Conservation (phyloP, 2,888 invertebrate genomes). For the Tetheella fluctuosa region DNA sequence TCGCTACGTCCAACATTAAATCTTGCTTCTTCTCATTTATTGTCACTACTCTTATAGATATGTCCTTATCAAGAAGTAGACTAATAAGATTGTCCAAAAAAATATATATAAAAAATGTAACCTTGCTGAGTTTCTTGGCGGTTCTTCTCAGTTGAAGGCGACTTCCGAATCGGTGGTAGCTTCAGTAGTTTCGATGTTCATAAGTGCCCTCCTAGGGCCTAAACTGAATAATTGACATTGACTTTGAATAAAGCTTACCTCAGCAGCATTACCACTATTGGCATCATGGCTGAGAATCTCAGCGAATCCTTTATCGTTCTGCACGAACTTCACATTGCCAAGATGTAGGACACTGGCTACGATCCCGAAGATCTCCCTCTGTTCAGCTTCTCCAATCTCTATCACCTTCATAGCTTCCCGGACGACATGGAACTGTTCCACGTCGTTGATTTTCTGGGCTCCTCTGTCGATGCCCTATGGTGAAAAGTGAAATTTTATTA, state of each 20-base stretch:
- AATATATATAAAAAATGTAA: too few relatives aligned
- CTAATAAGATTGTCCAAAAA: too few relatives aligned
- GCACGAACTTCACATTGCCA: constrained; percentile 93
- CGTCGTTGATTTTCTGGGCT: constrained; percentile 80
- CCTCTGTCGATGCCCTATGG: constrained; percentile 53
- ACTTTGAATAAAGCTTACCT: constrained; percentile 86
- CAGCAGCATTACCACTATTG: constrained; percentile 83
- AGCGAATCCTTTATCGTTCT: constrained; percentile 87
- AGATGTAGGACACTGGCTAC: constrained; percentile 94
- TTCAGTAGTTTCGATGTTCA: too few relatives aligned
- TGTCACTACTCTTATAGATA: too few relatives aligned
- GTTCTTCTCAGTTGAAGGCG: too few relatives aligned
- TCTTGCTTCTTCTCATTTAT: too few relatives aligned
- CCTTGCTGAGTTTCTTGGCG: too few relatives aligned
- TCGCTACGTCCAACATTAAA: too few relatives aligned
- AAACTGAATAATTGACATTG: too few relatives aligned
- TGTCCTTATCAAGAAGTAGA: too few relatives aligned
- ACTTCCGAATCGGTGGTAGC: too few relatives aligned
- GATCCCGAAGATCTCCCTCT: constrained; percentile 90
- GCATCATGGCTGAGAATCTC: constrained; percentile 87
- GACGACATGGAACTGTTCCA: constrained; percentile 87
- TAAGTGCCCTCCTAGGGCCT: too few relatives aligned
- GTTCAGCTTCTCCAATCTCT: constrained; percentile 89
- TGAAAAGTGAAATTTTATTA: not conserved
- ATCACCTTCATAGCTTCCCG: constrained; percentile 90